phyloP scores from a whole-genome alignment of 2,888 invertebrate species.

The Anodontia alba region DNA sequence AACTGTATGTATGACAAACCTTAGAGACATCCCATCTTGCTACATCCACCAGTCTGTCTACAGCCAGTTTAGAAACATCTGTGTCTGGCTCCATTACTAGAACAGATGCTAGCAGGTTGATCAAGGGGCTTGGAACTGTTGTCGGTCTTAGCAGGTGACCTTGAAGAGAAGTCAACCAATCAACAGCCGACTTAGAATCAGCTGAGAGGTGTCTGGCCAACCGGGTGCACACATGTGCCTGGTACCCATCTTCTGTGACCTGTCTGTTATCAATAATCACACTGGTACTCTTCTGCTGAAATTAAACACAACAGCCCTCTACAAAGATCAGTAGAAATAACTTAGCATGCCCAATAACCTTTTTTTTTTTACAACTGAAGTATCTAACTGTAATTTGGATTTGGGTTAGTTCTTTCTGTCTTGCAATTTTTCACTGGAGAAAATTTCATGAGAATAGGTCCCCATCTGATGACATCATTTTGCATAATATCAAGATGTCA shows the following conservation, averaged over 20 bases:
- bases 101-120: constrained; percentile 63
- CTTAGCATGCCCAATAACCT: too few relatives aligned
- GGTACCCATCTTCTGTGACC: constrained; percentile 17
- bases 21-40: constrained; percentile 66
- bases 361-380: too few relatives aligned
- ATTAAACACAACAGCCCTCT: too few relatives aligned
- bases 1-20: too few relatives aligned
- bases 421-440: too few relatives aligned
- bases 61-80: constrained; percentile 44
- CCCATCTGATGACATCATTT: too few relatives aligned
- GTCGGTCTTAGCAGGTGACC: constrained; percentile 37
- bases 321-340: too few relatives aligned
- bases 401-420: too few relatives aligned
- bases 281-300: not conserved
- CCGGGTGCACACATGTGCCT: constrained; percentile 25
- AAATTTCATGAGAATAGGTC: too few relatives aligned
- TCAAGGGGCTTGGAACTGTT: constrained; percentile 52
- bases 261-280: not conserved
- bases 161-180: constrained; percentile 45
- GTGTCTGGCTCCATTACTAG: constrained; percentile 53
- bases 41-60: constrained; percentile 63
- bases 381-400: too few relatives aligned
- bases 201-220: constrained; percentile 47
- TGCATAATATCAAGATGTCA: too few relatives aligned
- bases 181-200: constrained; percentile 5